phyloP scores from a whole-genome alignment of 1,140 invertebrate species.

The Macrobrachium rosenbergii region DNA sequence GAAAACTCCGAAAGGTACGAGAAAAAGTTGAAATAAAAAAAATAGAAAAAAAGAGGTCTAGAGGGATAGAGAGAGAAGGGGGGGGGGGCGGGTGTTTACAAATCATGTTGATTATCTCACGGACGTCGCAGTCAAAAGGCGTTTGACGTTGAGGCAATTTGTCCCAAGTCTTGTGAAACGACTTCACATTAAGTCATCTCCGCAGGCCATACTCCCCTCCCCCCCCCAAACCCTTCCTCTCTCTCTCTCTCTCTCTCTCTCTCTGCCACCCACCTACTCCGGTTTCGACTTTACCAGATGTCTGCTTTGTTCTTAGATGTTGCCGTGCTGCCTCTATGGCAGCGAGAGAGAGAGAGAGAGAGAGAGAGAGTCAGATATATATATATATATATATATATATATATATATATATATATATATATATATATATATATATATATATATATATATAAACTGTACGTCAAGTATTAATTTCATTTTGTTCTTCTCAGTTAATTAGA shows the following conservation, averaged over 20 bases:
- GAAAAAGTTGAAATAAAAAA: not conserved
- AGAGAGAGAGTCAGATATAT: not conserved
- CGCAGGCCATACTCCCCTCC: not conserved
- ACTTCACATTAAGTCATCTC: not conserved
- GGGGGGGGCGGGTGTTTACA: not conserved
- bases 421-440: not conserved
- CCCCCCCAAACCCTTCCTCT: not conserved
- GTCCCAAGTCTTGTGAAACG: not conserved
- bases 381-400: constrained; percentile 1
- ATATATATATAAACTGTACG: too few relatives aligned
- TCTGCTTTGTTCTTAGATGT: not conserved
- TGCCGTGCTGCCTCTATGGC: too few relatives aligned
- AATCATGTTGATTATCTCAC: not conserved
- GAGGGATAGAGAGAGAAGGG: not conserved
- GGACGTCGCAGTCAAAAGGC: not conserved
- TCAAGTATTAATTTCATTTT: not conserved
- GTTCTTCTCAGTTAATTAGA: not conserved
- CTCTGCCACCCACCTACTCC: not conserved
- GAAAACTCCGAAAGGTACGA: not conserved
- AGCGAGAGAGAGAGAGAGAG: too few relatives aligned
- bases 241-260: constrained; percentile 1
- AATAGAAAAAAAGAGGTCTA: not conserved
- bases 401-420: not conserved
- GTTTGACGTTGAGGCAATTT: not conserved
- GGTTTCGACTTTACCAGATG: not conserved